These are phyloP conservation scores for Urocyon cinereoargenteus DNA, from an alignment of 2,797 vertebrate species.

Conservation along the genomic window DNA sequence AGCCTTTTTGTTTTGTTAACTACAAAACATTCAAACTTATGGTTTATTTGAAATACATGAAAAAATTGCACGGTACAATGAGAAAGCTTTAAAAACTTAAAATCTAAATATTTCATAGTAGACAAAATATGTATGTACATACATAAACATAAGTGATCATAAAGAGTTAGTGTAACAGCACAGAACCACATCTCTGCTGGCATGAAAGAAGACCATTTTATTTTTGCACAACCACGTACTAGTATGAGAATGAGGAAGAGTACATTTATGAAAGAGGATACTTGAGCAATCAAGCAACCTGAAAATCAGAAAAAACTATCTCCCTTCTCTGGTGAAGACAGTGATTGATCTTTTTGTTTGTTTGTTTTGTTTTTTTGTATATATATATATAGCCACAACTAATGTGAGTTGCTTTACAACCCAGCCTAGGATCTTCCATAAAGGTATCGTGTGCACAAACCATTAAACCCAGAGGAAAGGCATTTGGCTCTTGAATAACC, in stretches of 20 bases:
- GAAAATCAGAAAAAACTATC: slow-evolving; percentile 58
- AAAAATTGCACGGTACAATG: background rate
- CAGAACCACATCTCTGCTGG: background rate
- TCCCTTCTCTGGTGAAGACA: slow-evolving; percentile 43
- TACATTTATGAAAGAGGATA: slow-evolving; percentile 26
- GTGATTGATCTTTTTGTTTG: background rate
- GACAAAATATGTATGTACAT: background rate
- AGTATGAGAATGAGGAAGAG: slow-evolving; percentile 54
- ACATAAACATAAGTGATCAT: background rate
- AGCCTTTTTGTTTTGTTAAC: slow-evolving; percentile 41
- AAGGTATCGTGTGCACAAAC: background rate
- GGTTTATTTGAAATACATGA: background rate
- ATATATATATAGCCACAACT: background rate
- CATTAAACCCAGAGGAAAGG: background rate
- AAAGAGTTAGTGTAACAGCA: background rate
- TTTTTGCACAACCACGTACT: slow-evolving; percentile 39
- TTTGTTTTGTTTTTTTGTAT: too few species aligned
- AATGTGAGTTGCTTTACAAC: background rate
- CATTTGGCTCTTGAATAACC: background rate
- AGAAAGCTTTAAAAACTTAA: slow-evolving; percentile 64
- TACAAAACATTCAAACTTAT: slow-evolving; percentile 20
- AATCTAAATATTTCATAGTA: slow-evolving; percentile 39
- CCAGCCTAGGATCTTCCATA: background rate
- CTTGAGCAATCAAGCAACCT: slow-evolving; percentile 32
- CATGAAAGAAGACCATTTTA: background rate